A percentile compares a stretch with the other conserved stretches of the same genome.
These are phyloP conservation scores for Aphelinus certus DNA, from an alignment of 1,140 invertebrate genomes.

Conservation along the genomic window DNA sequence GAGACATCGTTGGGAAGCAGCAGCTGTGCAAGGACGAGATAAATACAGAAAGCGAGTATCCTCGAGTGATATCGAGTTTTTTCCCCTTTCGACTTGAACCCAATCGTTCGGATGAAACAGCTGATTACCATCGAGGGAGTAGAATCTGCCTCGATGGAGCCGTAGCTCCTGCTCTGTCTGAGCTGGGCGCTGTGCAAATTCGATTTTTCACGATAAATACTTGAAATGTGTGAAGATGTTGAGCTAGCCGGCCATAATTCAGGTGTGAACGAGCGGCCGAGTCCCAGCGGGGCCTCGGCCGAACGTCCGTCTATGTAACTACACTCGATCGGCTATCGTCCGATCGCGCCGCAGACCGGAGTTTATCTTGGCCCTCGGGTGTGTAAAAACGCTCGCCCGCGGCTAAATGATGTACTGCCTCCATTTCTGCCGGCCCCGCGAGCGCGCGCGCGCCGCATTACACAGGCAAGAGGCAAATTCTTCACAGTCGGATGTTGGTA, in stretches of 20 bases:
- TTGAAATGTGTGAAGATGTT: constrained; percentile 23
- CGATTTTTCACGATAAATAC: constrained; percentile 20
- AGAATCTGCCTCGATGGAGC: no score
- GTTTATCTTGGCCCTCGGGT: constrained; percentile 21
- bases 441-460: neutral
- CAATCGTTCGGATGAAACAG: no score
- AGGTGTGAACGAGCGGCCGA: neutral
- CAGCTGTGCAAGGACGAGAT: no score
- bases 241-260: constrained; percentile 18
- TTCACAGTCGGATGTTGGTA: no score
- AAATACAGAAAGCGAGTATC: no score
- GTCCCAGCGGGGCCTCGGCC: constrained; percentile 3
- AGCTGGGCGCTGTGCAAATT: neutral
- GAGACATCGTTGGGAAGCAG: no score
- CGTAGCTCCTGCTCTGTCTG: no score
- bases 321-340: neutral
- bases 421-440: neutral
- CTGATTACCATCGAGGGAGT: no score
- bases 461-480: neutral
- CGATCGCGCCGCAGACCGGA: constrained; percentile 18
- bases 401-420: constrained; percentile 20
- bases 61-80: no score
- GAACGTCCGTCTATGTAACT: neutral
- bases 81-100: no score
- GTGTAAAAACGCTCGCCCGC: constrained; percentile 16